phyloP scores from a whole-genome alignment of 2,888 invertebrate genomes.

The Tetragonisca angustula region DNA sequence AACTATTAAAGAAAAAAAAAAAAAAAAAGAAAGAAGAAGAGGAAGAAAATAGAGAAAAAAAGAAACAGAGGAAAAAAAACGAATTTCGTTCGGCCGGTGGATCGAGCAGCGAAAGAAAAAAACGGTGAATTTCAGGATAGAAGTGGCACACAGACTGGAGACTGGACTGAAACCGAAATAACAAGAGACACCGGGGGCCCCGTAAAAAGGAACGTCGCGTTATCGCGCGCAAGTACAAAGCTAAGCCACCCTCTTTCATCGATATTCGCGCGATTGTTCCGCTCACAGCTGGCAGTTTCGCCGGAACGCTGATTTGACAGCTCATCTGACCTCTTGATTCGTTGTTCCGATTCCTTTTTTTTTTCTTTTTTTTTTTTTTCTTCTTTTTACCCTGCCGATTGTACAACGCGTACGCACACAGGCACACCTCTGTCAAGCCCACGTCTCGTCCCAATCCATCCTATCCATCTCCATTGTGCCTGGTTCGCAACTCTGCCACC shows the following conservation, averaged over 20 bases:
- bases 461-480: slow-evolving; percentile 43
- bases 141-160: slow-evolving; percentile 21
- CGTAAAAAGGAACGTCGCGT: slow-evolving; percentile 51
- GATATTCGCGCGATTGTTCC: slow-evolving; percentile 66
- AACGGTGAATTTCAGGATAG: not conserved
- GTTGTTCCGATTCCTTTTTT: slow-evolving; percentile 61
- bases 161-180: slow-evolving; percentile 53
- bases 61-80: not conserved
- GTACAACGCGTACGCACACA: slow-evolving; percentile 17
- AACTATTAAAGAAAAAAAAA: too few species aligned
- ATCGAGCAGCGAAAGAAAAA: not conserved
- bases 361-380: slow-evolving; percentile 57
- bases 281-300: slow-evolving; percentile 55
- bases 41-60: not conserved
- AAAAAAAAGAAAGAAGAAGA: too few species aligned
- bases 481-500: slow-evolving; percentile 20
- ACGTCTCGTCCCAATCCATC: not conserved
- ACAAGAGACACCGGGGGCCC: slow-evolving; percentile 40
- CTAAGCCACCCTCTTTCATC: slow-evolving; percentile 48
- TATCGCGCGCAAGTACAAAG: slow-evolving; percentile 58
- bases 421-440: slow-evolving; percentile 44
- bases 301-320: slow-evolving; percentile 69
- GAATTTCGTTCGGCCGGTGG: slow-evolving; percentile 5
- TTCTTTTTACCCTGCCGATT: slow-evolving; percentile 30
- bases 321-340: slow-evolving; percentile 68